Evolutionary conservation across 1,140 invertebrate species (phyloP).

Genomic region (Paraescarpia echinospica): DNA sequence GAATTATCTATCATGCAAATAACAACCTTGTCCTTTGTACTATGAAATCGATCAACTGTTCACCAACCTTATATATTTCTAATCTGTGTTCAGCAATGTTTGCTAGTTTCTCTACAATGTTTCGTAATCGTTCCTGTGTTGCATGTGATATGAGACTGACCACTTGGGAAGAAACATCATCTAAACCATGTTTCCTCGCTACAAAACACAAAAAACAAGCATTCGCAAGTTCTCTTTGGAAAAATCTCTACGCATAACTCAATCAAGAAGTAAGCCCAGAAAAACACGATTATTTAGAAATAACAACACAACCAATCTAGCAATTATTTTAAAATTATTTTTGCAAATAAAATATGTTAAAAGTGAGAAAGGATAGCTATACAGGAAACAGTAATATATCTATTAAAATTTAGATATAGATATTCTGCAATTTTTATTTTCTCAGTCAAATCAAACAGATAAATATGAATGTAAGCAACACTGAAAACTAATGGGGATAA

Average conservation of each 20-base stretch:
- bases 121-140: constrained; percentile 90
- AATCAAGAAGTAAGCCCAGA: not conserved
- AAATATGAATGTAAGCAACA: too few species aligned
- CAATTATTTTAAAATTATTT: too few species aligned
- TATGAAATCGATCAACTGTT: not conserved
- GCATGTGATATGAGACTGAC: constrained; percentile 90
- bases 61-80: constrained; percentile 74
- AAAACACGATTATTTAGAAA: too few species aligned
- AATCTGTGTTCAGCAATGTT: constrained; percentile 92
- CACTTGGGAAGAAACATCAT: constrained; percentile 86
- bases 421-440: too few species aligned
- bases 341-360: too few species aligned
- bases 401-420: too few species aligned
- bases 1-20: not conserved
- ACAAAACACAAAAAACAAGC: constrained; percentile 20
- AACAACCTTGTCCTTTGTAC: not conserved
- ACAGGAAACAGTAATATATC: too few species aligned
- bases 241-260: not conserved
- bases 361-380: too few species aligned
- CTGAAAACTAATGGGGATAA: too few species aligned
- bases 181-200: constrained; percentile 78
- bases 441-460: too few species aligned
- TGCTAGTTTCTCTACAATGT: constrained; percentile 88
- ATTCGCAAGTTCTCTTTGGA: not conserved
- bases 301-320: too few species aligned